These are phyloP conservation scores for Fukomys damarensis DNA, from an alignment of 2,113 vertebrate species.

Conservation along the genomic window DNA sequence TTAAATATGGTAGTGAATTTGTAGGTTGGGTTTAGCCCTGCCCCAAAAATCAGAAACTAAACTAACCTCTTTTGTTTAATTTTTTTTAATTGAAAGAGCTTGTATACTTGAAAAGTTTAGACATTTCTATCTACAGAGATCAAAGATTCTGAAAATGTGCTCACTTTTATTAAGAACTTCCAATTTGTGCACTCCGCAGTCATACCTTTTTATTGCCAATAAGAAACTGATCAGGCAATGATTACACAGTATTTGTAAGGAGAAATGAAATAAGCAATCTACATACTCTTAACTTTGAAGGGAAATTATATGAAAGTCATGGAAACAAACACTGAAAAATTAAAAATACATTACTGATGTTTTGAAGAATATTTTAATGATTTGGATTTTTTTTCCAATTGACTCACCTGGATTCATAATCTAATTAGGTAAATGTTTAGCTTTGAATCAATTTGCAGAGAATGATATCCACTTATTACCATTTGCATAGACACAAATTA, in stretches of 20 bases:
- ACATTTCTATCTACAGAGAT: neutral
- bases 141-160: neutral
- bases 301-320: neutral
- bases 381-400: neutral
- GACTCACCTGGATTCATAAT: neutral
- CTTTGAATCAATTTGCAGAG: conserved; percentile 26
- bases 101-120: neutral
- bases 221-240: neutral
- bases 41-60: neutral
- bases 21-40: neutral
- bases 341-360: neutral
- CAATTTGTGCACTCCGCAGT: neutral
- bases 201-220: neutral
- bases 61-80: neutral
- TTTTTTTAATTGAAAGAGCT: neutral
- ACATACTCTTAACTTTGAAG: neutral
- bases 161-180: neutral
- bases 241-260: neutral
- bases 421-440: neutral
- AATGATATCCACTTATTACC: neutral
- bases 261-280: neutral
- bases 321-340: neutral
- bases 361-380: neutral
- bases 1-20: neutral
- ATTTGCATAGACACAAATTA: neutral